Evolutionary conservation across 2,888 invertebrate genomes (phyloP), one percentile per base, ranked within the genome.

Genomic region (Eristalis intricaria): DNA sequence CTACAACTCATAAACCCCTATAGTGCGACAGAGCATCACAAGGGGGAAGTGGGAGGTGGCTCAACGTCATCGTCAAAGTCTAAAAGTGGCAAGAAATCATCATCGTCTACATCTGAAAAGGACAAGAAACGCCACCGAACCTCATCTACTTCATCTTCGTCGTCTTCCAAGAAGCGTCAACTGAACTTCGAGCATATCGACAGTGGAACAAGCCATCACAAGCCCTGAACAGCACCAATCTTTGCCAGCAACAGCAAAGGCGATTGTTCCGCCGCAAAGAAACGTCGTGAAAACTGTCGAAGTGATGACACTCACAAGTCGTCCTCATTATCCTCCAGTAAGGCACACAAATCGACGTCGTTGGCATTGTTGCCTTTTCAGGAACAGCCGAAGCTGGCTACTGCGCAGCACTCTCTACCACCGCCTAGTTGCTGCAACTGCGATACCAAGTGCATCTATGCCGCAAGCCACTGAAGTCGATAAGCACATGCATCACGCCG

Each of bases 181-280:
- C 90, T 94, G 91, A 85, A 94, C 93, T 91, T 94, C 93, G 81
- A 91, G 92, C 89, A 94, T 93, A 26, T 92, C 92, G 63, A 93
- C 92, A 0, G 94, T 93, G 84, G 93, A 91, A 80, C 73, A 7
- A 61, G 76, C 11, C 77, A 88, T 38, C 86, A 84, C 23, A 89
- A 85, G 3, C 89, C 88, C 22, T 88, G 78, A 77, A 40, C 71
- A 84, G 74, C 78, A 82, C n/a, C n/a, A n/a, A n/a, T n/a, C n/a
- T n/a, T n/a, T n/a, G n/a, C 64, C 76, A 82, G 60, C 38, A 84
- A 70, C 50, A 78, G 40, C 63, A 85, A 87, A 23, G 66, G 74
- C 11, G 81, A 89, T 2, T 74, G 81, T 10, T 61, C 85, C 43
- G 68, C 66, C 50, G 84, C 90, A 13, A 86, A 90, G 4, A 91